A percentile compares a stretch with the other conserved stretches of the same genome.
phyloP scores from a whole-genome alignment of 2,888 invertebrate genomes.

The Rhaphigaster nebulosa region DNA sequence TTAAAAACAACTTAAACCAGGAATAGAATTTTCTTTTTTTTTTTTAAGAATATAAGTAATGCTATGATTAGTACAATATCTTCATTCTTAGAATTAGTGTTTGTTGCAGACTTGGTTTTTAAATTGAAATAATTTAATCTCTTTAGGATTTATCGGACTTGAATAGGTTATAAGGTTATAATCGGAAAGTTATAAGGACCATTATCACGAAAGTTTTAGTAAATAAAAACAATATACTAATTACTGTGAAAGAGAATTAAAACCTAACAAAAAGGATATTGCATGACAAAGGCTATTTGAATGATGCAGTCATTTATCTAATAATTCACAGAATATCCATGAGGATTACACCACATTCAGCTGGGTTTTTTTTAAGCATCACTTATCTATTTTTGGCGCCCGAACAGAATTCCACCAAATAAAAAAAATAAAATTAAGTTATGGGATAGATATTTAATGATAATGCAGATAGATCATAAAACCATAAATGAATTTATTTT shows the following conservation, averaged over 20 bases:
- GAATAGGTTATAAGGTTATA: neutral
- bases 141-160: neutral
- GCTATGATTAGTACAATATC: neutral
- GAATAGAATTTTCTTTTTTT: neutral
- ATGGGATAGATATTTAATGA: too few species aligned
- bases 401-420: neutral
- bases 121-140: neutral
- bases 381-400: neutral
- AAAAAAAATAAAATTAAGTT: too few species aligned
- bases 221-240: neutral
- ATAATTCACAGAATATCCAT: neutral
- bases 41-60: neutral
- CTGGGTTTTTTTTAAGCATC: neutral
- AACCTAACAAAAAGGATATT: neutral
- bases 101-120: neutral
- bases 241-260: neutral
- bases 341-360: neutral
- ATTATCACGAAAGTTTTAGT: neutral
- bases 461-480: too few species aligned
- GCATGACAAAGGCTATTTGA: neutral
- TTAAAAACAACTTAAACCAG: neutral
- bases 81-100: neutral
- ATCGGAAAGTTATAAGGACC: neutral
- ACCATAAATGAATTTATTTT: neutral
- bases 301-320: neutral